phyloP scores from a whole-genome alignment of 2,888 invertebrate species.

The Alcis repandata region DNA sequence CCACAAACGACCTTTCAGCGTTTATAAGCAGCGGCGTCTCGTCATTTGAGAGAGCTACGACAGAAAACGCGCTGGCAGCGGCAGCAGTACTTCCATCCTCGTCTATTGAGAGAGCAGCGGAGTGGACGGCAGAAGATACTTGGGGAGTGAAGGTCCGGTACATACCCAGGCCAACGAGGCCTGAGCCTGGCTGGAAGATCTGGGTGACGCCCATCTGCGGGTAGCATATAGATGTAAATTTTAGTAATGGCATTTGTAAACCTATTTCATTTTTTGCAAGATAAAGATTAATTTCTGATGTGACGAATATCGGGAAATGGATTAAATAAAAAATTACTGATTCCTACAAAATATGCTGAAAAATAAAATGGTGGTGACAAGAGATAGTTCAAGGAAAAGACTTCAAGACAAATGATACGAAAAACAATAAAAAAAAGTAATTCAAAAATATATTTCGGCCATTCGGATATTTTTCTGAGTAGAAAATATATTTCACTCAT shows the following conservation, averaged over 20 bases:
- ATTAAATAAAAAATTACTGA: too few relatives aligned
- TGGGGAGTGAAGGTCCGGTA: slow-evolving; percentile 60
- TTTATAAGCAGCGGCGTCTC: slow-evolving; percentile 66
- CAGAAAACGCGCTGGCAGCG: slow-evolving; percentile 76
- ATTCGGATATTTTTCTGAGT: too few relatives aligned
- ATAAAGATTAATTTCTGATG: too few relatives aligned
- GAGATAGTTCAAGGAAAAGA: too few relatives aligned
- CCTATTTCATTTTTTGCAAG: too few relatives aligned
- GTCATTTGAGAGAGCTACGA: slow-evolving; percentile 80
- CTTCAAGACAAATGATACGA: too few relatives aligned
- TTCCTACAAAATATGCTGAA: too few relatives aligned
- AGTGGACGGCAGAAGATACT: slow-evolving; percentile 80
- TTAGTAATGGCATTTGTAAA: not conserved
- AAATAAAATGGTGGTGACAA: too few relatives aligned
- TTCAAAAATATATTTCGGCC: too few relatives aligned
- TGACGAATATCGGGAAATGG: too few relatives aligned
- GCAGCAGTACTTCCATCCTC: slow-evolving; percentile 83
- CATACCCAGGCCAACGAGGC: slow-evolving; percentile 68
- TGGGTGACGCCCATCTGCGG: slow-evolving; percentile 80
- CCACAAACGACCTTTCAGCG: slow-evolving; percentile 82
- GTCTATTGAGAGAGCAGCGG: slow-evolving; percentile 82
- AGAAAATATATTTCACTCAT: too few relatives aligned
- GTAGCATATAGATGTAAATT: slow-evolving; percentile 15
- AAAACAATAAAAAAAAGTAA: too few relatives aligned
- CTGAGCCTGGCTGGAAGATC: slow-evolving; percentile 71